A percentile compares a stretch with the other conserved stretches of the same genome.
Conservation (phyloP, 2,113 vertebrate species). For the Neomonachus schauinslandi region DNA sequence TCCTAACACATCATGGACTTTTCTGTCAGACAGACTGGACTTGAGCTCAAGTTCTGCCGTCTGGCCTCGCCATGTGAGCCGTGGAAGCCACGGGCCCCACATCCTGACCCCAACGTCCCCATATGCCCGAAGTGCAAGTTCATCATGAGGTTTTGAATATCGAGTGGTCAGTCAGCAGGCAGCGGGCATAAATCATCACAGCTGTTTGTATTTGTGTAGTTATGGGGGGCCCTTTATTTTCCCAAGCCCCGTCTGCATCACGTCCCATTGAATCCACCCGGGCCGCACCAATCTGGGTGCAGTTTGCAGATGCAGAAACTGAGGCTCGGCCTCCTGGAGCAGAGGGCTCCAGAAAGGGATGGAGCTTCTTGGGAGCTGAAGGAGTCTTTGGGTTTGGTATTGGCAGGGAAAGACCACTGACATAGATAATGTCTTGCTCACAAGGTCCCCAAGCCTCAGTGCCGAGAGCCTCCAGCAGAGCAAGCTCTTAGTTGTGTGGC, state of each 20-base stretch:
- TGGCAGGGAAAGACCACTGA: accelerated
- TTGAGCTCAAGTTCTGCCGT: neutral
- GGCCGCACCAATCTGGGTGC: accelerated
- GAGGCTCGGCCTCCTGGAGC: no score
- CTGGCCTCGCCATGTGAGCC: accelerated
- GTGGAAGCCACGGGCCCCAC: accelerated
- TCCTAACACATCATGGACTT: no score
- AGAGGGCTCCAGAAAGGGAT: neutral
- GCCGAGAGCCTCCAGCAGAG: neutral
- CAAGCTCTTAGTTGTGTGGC: neutral
- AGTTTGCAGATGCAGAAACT: neutral
- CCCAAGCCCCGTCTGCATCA: accelerated
- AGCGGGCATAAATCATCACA: accelerated
- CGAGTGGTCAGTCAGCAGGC: no score
- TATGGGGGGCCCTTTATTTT: accelerated
- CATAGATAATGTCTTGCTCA: accelerated
- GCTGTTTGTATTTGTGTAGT: neutral
- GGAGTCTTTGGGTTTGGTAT: neutral
- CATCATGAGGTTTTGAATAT: neutral
- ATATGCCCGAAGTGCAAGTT: neutral
- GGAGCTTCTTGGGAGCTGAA: no score
- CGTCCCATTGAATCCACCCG: accelerated
- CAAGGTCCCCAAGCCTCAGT: accelerated
- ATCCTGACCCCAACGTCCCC: accelerated
- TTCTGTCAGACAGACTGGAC: neutral